These are phyloP conservation scores for Corynorhinus townsendii DNA, from an alignment of 2,113 vertebrate genomes.

Conservation along the genomic window DNA sequence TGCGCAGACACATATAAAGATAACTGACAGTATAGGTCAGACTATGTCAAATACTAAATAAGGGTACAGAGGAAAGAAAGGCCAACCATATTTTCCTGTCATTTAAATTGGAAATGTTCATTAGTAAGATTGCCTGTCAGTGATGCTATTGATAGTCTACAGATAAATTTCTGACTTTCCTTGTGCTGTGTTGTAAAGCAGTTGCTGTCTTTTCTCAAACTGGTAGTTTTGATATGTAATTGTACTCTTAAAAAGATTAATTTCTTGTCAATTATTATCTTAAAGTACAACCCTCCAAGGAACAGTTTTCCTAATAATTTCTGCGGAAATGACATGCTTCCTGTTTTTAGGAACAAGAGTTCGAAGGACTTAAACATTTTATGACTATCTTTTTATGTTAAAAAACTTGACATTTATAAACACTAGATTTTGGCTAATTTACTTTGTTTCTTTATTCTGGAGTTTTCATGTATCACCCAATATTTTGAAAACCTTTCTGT, in stretches of 20 bases:
- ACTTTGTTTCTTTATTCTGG: slow-evolving; percentile 19
- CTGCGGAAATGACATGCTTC: not conserved
- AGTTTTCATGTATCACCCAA: not conserved
- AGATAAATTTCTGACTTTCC: slow-evolving; percentile 20
- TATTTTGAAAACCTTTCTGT: slow-evolving; percentile 44
- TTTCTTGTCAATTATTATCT: not conserved
- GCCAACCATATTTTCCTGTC: not conserved
- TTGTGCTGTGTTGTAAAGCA: slow-evolving; percentile 9
- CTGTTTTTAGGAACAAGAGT: not conserved
- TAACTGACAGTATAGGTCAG: not conserved
- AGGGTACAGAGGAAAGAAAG: not conserved
- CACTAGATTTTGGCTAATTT: slow-evolving; percentile 12
- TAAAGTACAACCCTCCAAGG: not conserved
- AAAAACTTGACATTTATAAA: not conserved
- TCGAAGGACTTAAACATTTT: not conserved
- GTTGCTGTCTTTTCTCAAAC: not conserved
- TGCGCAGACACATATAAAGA: not conserved
- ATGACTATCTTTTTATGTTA: not conserved
- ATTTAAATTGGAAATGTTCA: slow-evolving; percentile 1
- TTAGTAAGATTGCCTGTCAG: not conserved
- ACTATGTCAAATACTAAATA: not conserved
- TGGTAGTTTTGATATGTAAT: not conserved
- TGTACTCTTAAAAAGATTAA: not conserved
- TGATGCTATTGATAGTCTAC: not conserved
- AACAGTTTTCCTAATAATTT: not conserved